Evolutionary conservation across 2,113 vertebrate species (phyloP).

Genomic region (Pituophis catenifer): DNA sequence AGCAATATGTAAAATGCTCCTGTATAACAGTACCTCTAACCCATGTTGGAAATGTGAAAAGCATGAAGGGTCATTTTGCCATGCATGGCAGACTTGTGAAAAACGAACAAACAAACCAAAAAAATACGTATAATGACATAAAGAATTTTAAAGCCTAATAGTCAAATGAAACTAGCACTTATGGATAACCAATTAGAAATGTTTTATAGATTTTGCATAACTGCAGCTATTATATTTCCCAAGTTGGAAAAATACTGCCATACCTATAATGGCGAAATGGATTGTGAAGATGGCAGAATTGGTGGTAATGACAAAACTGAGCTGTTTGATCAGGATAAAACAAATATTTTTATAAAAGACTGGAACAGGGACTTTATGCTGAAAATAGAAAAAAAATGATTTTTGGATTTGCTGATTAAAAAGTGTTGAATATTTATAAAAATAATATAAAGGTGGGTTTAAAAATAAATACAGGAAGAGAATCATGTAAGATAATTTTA

Average conservation of each 20-base stretch:
- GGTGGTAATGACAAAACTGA: background rate
- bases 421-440: background rate
- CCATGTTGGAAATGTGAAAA: background rate
- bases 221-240: background rate
- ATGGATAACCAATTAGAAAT: background rate
- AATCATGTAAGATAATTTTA: background rate
- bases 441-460: background rate
- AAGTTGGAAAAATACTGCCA: background rate
- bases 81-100: background rate
- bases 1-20: background rate
- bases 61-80: background rate
- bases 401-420: background rate
- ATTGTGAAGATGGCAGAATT: background rate
- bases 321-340: background rate
- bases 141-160: background rate
- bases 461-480: background rate
- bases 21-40: background rate
- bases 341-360: background rate
- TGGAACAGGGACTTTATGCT: background rate
- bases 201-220: background rate
- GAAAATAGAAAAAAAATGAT: background rate
- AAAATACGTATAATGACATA: background rate
- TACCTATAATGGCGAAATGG: background rate
- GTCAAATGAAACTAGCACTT: background rate
- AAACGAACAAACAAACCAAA: background rate